Conservation (phyloP, 2,113 vertebrate species). For the Sander vitreus region DNA sequence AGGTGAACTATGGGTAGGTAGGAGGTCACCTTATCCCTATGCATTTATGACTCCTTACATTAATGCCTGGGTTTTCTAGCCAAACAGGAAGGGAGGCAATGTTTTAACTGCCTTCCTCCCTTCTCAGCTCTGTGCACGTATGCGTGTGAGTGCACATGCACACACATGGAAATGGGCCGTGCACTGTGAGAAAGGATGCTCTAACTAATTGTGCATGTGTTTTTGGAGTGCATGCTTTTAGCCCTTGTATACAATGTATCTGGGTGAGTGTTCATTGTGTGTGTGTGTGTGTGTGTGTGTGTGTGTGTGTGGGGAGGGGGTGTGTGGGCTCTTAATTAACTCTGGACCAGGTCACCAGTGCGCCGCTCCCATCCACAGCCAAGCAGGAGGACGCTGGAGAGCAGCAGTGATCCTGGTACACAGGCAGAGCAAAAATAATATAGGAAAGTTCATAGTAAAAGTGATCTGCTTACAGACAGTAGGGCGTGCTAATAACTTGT, state of each 20-base stretch:
- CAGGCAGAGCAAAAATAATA: conserved; percentile 22
- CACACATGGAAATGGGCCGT: not conserved
- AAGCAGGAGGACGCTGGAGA: conserved; percentile 51
- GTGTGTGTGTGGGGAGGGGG: no score
- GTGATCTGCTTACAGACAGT: conserved; percentile 27
- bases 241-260: conserved; percentile 52
- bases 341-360: conserved; percentile 66
- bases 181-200: conserved; percentile 47
- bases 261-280: conserved; percentile 53
- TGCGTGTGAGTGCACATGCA: conserved; percentile 7
- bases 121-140: conserved; percentile 1
- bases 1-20: conserved; percentile 53
- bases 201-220: conserved; percentile 44
- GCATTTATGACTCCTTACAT: conserved; percentile 59
- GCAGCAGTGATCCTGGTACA: conserved; percentile 30
- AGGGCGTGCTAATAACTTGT: not conserved
- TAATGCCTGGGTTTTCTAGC: conserved; percentile 44
- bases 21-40: conserved; percentile 45
- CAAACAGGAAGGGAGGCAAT: conserved; percentile 68
- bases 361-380: conserved; percentile 60
- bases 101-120: conserved; percentile 49
- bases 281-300: no score
- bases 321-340: conserved; percentile 83
- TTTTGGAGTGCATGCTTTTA: conserved; percentile 46
- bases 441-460: conserved; percentile 24